Evolutionary conservation across 2,113 vertebrate genomes (phyloP).

Genomic region (Pagrus major): DNA sequence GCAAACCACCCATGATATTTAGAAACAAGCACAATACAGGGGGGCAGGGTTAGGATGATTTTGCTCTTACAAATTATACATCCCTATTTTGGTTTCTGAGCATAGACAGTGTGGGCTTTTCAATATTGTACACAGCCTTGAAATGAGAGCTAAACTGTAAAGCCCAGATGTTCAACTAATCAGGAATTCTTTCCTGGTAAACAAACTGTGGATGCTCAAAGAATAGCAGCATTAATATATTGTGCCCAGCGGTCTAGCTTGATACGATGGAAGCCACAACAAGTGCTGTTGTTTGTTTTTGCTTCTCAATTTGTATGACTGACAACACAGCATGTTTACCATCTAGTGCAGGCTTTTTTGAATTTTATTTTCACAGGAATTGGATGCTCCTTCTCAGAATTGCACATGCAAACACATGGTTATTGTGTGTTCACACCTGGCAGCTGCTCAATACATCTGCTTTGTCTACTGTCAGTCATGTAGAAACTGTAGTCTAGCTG

Average conservation of each 20-base stretch:
- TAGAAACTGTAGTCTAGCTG: background rate
- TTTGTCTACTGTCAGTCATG: background rate
- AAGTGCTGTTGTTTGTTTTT: constrained; percentile 17
- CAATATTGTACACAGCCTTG: constrained; percentile 44
- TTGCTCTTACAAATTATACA: constrained; percentile 46
- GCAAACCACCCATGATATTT: constrained; percentile 5
- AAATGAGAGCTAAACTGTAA: constrained; percentile 43
- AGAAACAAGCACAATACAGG: background rate
- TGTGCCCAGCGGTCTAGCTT: background rate
- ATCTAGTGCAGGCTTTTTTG: constrained; percentile 15
- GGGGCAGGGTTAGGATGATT: background rate
- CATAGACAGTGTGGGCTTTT: constrained; percentile 19
- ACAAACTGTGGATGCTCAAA: constrained; percentile 35
- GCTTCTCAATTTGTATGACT: constrained; percentile 13
- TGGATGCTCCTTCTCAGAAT: background rate
- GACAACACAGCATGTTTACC: background rate
- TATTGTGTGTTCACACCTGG: constrained; percentile 19
- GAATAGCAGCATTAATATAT: constrained; percentile 24
- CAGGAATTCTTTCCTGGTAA: constrained; percentile 41
- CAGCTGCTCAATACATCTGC: constrained; percentile 30
- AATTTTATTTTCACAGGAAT: background rate
- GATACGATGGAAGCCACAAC: constrained; percentile 4
- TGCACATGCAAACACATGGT: background rate
- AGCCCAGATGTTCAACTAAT: constrained; percentile 57
- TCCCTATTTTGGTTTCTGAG: constrained; percentile 30